These are phyloP conservation scores for Scomberomorus guttatus DNA, from an alignment of 2,797 vertebrate genomes.

Conservation along the genomic window DNA sequence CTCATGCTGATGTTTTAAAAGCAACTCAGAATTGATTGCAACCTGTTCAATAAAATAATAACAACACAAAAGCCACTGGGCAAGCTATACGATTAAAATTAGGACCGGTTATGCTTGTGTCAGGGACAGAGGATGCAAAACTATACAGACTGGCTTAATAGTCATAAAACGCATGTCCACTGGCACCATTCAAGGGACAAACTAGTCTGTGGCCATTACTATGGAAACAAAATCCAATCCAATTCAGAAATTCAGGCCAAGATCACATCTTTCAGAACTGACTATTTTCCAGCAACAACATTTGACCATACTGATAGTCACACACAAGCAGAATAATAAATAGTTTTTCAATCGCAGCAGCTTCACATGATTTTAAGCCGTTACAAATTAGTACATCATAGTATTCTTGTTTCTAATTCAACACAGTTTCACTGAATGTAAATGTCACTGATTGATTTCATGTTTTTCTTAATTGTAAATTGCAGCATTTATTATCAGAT, in stretches of 20 bases:
- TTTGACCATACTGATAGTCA: conserved; percentile 55
- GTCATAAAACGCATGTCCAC: conserved; percentile 63
- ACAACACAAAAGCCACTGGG: neutral
- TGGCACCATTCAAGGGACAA: conserved; percentile 53
- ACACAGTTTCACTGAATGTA: conserved; percentile 7
- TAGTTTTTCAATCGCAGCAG: conserved; percentile 16
- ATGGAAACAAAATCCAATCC: conserved; percentile 75
- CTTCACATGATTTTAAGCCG: conserved; percentile 21
- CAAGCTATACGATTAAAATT: conserved; percentile 12
- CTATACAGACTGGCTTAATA: conserved; percentile 37
- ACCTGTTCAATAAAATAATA: conserved; percentile 35
- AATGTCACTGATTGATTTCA: neutral
- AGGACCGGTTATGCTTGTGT: conserved; percentile 15
- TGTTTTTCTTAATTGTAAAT: conserved; percentile 1
- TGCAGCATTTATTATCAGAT: conserved; percentile 11
- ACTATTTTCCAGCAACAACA: conserved; percentile 63
- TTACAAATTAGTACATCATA: conserved; percentile 13
- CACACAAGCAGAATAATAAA: conserved; percentile 49
- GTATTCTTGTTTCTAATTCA: conserved; percentile 20
- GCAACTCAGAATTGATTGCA: conserved; percentile 38
- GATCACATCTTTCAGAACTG: conserved; percentile 64
- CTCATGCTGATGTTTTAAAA: conserved; percentile 32
- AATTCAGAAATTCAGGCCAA: conserved; percentile 67
- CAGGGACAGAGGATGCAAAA: conserved; percentile 11
- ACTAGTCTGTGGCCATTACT: conserved; percentile 69